Conservation (phyloP, 2,888 invertebrate species). For the Catocala fraxini region DNA sequence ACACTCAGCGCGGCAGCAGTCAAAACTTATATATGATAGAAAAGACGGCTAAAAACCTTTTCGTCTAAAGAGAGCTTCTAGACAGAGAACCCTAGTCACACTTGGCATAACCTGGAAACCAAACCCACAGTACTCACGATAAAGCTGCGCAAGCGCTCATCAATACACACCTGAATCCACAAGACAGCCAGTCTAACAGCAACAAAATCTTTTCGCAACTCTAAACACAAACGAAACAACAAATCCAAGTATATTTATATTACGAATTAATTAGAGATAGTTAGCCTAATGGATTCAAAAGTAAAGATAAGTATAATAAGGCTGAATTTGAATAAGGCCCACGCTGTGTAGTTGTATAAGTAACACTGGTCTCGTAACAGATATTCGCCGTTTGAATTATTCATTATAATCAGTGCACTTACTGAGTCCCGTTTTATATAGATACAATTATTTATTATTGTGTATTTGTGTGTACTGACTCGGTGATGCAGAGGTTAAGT, state of each 20-base stretch:
- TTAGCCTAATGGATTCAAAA: slow-evolving; percentile 70
- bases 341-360: slow-evolving; percentile 53
- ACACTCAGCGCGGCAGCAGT: too few relatives aligned
- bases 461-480: background rate
- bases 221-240: slow-evolving; percentile 16
- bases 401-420: slow-evolving; percentile 83
- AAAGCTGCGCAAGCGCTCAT: too few relatives aligned
- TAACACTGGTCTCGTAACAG: slow-evolving; percentile 47
- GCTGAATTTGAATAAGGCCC: slow-evolving; percentile 69
- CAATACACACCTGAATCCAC: background rate
- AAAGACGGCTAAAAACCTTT: too few relatives aligned
- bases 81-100: too few relatives aligned
- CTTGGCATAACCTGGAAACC: too few relatives aligned
- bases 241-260: slow-evolving; percentile 23
- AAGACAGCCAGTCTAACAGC: background rate
- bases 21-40: too few relatives aligned
- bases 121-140: too few relatives aligned
- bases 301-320: slow-evolving; percentile 74
- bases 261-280: slow-evolving; percentile 67
- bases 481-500: too few relatives aligned
- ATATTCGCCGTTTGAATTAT: slow-evolving; percentile 78
- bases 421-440: slow-evolving; percentile 58
- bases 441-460: slow-evolving; percentile 20
- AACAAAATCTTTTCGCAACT: slow-evolving; percentile 9
- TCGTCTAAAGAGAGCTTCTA: too few relatives aligned